Percentiles rank a stretch among this genome's conserved stretches.
Evolutionary conservation across 1,140 invertebrate species (phyloP).

Genomic region (Lasioglossum baleicum): DNA sequence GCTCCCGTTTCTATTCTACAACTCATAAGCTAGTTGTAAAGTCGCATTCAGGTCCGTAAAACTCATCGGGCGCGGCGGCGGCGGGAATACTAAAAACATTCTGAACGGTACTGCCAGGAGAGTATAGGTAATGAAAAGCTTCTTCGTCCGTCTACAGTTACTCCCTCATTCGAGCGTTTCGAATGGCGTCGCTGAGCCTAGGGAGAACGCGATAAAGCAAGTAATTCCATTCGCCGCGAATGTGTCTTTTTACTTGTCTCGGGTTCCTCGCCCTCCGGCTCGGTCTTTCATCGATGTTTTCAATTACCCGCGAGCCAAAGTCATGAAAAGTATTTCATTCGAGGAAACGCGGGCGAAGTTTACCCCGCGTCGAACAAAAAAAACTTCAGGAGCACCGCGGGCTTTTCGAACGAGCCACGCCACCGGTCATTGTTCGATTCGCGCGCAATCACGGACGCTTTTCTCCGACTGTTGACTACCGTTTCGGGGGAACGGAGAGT

Average conservation of each 20-base stretch:
- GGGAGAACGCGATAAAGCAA: not conserved
- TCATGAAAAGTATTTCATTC: slow-evolving; percentile 6
- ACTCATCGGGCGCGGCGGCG: too few relatives aligned
- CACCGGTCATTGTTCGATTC: not conserved
- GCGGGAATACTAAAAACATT: too few relatives aligned
- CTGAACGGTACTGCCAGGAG: too few relatives aligned
- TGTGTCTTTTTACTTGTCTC: not conserved
- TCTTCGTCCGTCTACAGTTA: too few relatives aligned
- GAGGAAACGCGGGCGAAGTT: not conserved
- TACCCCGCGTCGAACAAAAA: not conserved
- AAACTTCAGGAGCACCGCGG: not conserved
- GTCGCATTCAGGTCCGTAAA: too few relatives aligned
- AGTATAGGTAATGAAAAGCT: too few relatives aligned
- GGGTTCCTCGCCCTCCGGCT: not conserved
- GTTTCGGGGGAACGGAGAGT: not conserved
- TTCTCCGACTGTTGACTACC: not conserved
- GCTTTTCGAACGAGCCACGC: not conserved
- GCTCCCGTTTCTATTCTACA: too few relatives aligned
- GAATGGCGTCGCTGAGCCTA: not conserved
- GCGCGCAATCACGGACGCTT: not conserved
- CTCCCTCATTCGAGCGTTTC: not conserved
- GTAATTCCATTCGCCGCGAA: not conserved
- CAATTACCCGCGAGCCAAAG: slow-evolving; percentile 1
- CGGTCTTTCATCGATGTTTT: not conserved
- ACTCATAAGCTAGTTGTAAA: too few relatives aligned